These are phyloP conservation scores for Orussus abietinus DNA, from an alignment of 1,140 invertebrate genomes.

Conservation along the genomic window DNA sequence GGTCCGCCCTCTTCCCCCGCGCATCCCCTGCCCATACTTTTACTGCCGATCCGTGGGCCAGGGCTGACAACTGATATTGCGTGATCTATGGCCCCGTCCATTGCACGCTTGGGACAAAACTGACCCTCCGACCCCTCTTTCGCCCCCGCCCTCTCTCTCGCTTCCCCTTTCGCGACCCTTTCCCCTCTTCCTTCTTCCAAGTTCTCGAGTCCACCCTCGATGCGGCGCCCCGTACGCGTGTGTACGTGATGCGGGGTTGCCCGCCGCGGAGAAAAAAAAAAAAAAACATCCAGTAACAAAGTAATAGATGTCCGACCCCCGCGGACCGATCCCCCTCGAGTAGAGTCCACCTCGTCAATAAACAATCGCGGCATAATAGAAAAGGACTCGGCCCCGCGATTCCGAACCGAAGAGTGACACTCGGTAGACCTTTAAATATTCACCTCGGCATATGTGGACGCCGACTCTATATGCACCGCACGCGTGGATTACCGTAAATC, in stretches of 20 bases:
- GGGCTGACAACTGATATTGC: slow-evolving; percentile 53
- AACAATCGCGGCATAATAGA: slow-evolving; percentile 53
- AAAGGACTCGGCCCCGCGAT: slow-evolving; percentile 26
- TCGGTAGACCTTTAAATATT: slow-evolving; percentile 34
- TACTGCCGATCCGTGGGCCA: slow-evolving; percentile 34
- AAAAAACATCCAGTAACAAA: slow-evolving; percentile 43
- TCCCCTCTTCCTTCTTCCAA: slow-evolving; percentile 16
- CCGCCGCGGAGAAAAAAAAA: slow-evolving; percentile 5
- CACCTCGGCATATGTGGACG: slow-evolving; percentile 36
- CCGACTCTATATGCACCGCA: slow-evolving; percentile 14
- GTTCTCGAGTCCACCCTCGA: slow-evolving; percentile 34
- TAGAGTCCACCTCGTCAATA: slow-evolving; percentile 53
- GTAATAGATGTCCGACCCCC: slow-evolving; percentile 52
- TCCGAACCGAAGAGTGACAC: slow-evolving; percentile 4
- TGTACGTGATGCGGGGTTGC: slow-evolving; percentile 13
- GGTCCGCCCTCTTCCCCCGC: slow-evolving; percentile 9
- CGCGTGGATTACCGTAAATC: slow-evolving; percentile 39
- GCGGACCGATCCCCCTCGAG: slow-evolving; percentile 18
- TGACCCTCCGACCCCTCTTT: slow-evolving; percentile 26
- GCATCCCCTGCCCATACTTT: too few relatives aligned
- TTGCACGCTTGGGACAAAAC: slow-evolving; percentile 51
- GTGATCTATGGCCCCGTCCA: slow-evolving; percentile 52
- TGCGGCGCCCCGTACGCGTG: not conserved
- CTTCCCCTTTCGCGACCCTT: slow-evolving; percentile 1
- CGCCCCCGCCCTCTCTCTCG: slow-evolving; percentile 15